Evolutionary conservation across 2,888 invertebrate genomes (phyloP).

Genomic region (Phengaris alcon): DNA sequence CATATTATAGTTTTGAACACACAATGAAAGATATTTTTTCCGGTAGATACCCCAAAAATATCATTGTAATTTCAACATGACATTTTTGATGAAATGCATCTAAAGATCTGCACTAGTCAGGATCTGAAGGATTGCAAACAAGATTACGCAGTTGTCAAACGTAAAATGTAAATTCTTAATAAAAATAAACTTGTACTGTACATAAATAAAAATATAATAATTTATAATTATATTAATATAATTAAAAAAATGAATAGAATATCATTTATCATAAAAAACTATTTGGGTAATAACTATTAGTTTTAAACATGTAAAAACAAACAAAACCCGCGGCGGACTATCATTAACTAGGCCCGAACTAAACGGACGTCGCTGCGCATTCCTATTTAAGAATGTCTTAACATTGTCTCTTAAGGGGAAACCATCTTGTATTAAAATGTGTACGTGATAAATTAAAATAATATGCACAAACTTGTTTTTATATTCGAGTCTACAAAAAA

Average conservation of each 20-base stretch:
- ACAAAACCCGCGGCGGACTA: slow-evolving; percentile 41
- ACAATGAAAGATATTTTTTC: too few relatives aligned
- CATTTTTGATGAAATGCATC: too few relatives aligned
- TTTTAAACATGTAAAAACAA: slow-evolving; percentile 34
- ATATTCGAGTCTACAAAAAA: too few relatives aligned
- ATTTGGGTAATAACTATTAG: slow-evolving; percentile 21
- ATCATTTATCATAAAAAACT: slow-evolving; percentile 23
- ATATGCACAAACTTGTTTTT: too few relatives aligned
- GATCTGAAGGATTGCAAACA: not conserved
- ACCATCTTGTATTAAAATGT: not conserved
- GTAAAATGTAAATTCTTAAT: not conserved
- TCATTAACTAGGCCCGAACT: slow-evolving; percentile 45
- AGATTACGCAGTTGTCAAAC: not conserved
- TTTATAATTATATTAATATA: not conserved
- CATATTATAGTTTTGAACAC: too few relatives aligned
- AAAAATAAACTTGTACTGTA: too few relatives aligned
- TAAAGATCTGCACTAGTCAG: too few relatives aligned
- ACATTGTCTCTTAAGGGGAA: slow-evolving; percentile 50
- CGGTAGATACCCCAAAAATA: too few relatives aligned
- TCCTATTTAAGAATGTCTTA: slow-evolving; percentile 51
- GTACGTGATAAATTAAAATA: not conserved
- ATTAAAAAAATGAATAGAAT: slow-evolving; percentile 17
- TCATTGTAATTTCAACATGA: too few relatives aligned
- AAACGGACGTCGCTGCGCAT: slow-evolving; percentile 40
- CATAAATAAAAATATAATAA: not conserved